A percentile compares a stretch with the other conserved stretches of the same genome.
phyloP scores from a whole-genome alignment of 2,888 invertebrate species.

The Leucophora obtusa region DNA sequence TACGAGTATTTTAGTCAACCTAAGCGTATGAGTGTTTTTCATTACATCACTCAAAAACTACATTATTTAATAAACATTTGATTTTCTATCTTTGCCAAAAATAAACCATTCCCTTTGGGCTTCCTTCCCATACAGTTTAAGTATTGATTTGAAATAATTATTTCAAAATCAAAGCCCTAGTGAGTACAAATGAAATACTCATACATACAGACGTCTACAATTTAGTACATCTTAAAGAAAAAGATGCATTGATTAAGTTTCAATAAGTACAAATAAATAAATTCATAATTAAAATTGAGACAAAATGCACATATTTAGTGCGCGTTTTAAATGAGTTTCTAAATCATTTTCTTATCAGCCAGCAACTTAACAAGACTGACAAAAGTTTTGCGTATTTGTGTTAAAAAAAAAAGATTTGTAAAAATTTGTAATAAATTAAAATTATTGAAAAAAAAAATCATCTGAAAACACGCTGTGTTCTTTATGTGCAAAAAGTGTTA shows the following conservation, averaged over 20 bases:
- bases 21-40: no score
- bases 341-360: constrained; percentile 76
- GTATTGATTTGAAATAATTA: neutral
- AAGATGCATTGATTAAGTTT: constrained; percentile 61
- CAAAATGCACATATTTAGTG: constrained; percentile 74
- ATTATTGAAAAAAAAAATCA: neutral
- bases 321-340: constrained; percentile 71
- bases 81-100: no score
- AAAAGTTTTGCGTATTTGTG: constrained; percentile 14
- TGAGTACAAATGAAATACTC: neutral
- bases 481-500: constrained; percentile 5
- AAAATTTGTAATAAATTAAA: neutral
- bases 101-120: neutral
- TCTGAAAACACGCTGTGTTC: no score
- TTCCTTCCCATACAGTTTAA: neutral
- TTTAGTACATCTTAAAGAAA: constrained; percentile 20
- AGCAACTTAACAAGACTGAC: constrained; percentile 57
- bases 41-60: no score
- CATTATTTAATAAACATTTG: no score
- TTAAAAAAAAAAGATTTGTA: constrained; percentile 1
- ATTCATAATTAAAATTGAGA: constrained; percentile 49
- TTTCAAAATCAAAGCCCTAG: neutral
- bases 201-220: no score
- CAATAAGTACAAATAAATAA: constrained; percentile 40
- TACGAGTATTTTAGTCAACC: no score